Evolutionary conservation across 2,888 invertebrate species (phyloP), one percentile per base, ranked within the genome.

Genomic region (Xylocampa areola): DNA sequence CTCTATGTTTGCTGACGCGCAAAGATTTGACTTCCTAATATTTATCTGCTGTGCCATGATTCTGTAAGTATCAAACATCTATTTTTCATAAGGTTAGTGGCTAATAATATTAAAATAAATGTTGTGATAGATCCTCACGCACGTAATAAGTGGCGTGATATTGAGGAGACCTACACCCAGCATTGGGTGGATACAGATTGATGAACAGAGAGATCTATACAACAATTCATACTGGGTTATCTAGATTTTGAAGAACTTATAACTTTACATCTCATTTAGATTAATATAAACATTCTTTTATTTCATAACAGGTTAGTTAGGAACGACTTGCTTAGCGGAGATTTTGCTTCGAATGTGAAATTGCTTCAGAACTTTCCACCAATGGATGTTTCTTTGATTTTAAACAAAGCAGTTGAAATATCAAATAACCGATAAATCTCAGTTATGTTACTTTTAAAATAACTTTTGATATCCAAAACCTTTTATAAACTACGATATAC

Each of bases 11-110:
- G 96, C 99, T 0, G 99, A 99, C 89, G 95, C 96, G 45, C 95
- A 96, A 49, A 95, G 99, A 80, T 99, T 99, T 86, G 96, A 97
- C 79, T 99, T 98, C 83, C 96, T 99, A 2, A 97, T 98, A 64
- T 96, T 97, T 84, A 96, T 99, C 54, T 99, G 99, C 89, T 98
- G 98, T 94, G 98, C 99, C 79, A 99, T 99, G 99, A 97, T 99
- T 75, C 95, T 98, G 98, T 98, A 95, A 96, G 98, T 96, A 44
- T 36, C 14, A 23, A 4, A 23, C 14, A 29, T n/a, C 14, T 27
- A 10, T 25, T 14, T 13, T 19, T 35, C 5, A 6, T 32, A 21
- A 21, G 6, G 21, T 6, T 6, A 21, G 21, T 21, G 21, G 21
- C 21, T 4, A 21, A 21, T n/a, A n/a, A n/a, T n/a, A n/a, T n/a